These are phyloP conservation scores for Caenorhabditis macrosperma DNA, from an alignment of 2,888 invertebrate genomes.

Conservation along the genomic window DNA sequence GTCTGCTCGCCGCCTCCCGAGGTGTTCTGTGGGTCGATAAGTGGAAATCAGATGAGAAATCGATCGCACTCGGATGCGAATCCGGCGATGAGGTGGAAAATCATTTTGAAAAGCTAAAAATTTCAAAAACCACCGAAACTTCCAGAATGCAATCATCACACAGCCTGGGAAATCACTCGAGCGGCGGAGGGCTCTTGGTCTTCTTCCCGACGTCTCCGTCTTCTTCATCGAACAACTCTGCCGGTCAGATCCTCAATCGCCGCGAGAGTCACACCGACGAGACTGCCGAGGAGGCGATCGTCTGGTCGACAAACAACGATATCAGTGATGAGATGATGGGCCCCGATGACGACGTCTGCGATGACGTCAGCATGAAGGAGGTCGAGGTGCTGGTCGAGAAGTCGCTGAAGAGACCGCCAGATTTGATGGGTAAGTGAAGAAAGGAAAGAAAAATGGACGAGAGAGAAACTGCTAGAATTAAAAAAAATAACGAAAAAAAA, in stretches of 20 bases:
- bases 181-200: conserved; percentile 46
- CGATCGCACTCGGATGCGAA: conserved; percentile 51
- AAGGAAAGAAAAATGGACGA: too few relatives aligned
- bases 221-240: conserved; percentile 38
- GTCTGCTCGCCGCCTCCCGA: conserved; percentile 67
- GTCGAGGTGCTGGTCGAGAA: conserved; percentile 25
- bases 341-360: conserved; percentile 18
- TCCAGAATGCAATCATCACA: conserved; percentile 32
- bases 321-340: conserved; percentile 37
- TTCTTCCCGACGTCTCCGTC: conserved; percentile 55
- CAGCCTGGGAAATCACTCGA: conserved; percentile 16
- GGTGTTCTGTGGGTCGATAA: conserved; percentile 51
- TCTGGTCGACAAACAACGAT: conserved; percentile 38
- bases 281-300: conserved; percentile 40
- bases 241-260: conserved; percentile 11
- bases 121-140: too few relatives aligned
- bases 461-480: neutral
- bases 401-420: conserved; percentile 51
- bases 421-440: conserved; percentile 33
- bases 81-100: conserved; percentile 8
- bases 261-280: conserved; percentile 54
- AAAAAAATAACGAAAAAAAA: neutral
- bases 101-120: neutral
- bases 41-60: conserved; percentile 54
- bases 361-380: conserved; percentile 56